Percentiles rank a stretch among this genome's conserved stretches.
Evolutionary conservation across 2,113 vertebrate species (phyloP).

Genomic region (Hylia prasina): DNA sequence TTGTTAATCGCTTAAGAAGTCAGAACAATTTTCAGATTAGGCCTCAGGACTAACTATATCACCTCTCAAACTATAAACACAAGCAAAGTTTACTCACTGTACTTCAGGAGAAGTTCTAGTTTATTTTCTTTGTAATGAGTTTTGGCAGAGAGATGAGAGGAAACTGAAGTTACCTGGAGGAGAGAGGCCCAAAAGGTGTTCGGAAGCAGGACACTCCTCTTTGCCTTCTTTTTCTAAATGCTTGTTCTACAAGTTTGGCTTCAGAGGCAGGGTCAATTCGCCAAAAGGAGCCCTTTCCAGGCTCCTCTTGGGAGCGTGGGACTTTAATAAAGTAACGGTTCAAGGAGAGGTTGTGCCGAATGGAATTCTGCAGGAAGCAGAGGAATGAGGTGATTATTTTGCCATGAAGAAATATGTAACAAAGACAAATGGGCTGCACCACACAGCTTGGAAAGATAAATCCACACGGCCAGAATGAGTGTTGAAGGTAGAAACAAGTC

Average conservation of each 20-base stretch:
- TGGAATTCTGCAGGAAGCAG: constrained; percentile 88
- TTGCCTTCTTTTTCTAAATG: constrained; percentile 95
- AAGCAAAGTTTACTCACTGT: background rate
- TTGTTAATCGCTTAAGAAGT: background rate
- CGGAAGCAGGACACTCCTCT: constrained; percentile 96
- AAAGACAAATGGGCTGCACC: background rate
- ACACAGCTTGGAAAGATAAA: background rate
- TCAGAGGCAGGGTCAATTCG: constrained; percentile 94
- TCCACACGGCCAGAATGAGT: background rate
- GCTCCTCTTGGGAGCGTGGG: constrained; percentile 96
- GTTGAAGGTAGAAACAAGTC: background rate
- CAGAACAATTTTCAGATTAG: background rate
- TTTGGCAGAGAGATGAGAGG: background rate
- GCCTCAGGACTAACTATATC: background rate
- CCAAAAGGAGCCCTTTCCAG: constrained; percentile 98
- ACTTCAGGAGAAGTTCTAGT: background rate
- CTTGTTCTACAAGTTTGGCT: constrained; percentile 94
- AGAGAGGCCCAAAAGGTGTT: constrained; percentile 95
- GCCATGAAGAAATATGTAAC: background rate
- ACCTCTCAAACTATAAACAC: background rate
- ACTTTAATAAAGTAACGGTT: constrained; percentile 99
- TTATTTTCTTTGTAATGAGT: background rate
- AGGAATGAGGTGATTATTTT: background rate
- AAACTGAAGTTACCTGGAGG: constrained; percentile 81
- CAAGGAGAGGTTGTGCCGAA: constrained; percentile 97